Evolutionary conservation across 2,888 invertebrate species (phyloP), one percentile per base, ranked within the genome.

Genomic region (Chironomus riparius): DNA sequence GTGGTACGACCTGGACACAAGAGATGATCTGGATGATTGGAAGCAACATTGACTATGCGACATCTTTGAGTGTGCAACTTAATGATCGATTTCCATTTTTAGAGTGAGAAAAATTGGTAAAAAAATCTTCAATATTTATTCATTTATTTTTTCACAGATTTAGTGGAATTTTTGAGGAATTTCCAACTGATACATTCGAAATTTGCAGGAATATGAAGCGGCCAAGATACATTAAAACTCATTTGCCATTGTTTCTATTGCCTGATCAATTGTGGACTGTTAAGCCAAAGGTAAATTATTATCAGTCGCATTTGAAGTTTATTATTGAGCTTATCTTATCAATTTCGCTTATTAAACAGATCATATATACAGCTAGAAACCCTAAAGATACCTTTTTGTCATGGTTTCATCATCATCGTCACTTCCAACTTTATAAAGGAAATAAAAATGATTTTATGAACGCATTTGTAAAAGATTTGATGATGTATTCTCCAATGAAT

Each of bases 181-280:
- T 76, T 50, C 80, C 81, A 13, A 38, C 18, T 7, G 62, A 76
- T 76, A 70, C 78, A 15, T 56, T 75, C 75, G 71, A 77, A 77
- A 56, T 72, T 21, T 80, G 81, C 13, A 80, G 81, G 22, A 78
- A 77, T 1, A 56, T 81, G 77, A 74, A 77, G 6, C 81, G 82
- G 0, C 83, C 83, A 0, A 79, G 83, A 3, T 78, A 83, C 0
- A 80, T 83, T 4, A 83, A 83, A 76, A 81, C 83, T 0, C 83
- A 83, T 78, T 77, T 83, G 65, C 83, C 83, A 0, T 80, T 81
- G 13, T 80, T 80, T 79, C 77, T 83, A 70, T 76, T 83, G 77
- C 83, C 83, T 0, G 78, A 79, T 3, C 81, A 83, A 75, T 22
- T 83, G 21, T 83, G 83, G 83, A 80, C 78, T n/a, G 81, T 81